Evolutionary conservation across 2,113 vertebrate genomes (phyloP), one percentile per base, ranked within the genome.

Genomic region (Paratilapia polleni): DNA sequence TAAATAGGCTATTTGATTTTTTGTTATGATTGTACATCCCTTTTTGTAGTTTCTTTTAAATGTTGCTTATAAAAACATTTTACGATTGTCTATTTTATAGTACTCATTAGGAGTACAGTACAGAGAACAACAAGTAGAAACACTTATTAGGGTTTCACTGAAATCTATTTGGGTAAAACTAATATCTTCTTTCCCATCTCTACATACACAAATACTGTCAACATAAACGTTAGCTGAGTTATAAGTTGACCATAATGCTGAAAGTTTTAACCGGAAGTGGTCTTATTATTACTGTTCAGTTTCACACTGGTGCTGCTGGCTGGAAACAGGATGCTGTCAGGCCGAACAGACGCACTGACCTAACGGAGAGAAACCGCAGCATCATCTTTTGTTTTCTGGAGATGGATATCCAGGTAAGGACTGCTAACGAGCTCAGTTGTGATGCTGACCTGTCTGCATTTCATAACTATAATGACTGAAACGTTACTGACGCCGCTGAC

Each of bases 361-460:
- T 88, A 88, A 88, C 87, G 93, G 93, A 84, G 74, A 89, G 31
- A 88, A 81, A 84, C 84, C 81, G 76, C 89, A 81, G 86, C 92
- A 89, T 90, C 93, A 94, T 94, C 94, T 86, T 93, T 93, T 93
- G 86, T 94, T 86, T 87, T 80, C 76, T 38, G 34, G 10, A 47
- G 20, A 81, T 34, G 38, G 60, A 52, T 20, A 15, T 66, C 60
- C 77, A 94, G 95, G 95, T 95, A 91, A 94, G 93, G 62, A 31
- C 26, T 19, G 11, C 5, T 22, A 58, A n/a, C 10, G 1, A 8
- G 6, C 22, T 26, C 0, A 20, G 31, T 2, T 7, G 11, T 5
- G 31, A 38, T 17, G 41, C 31, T 64, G 13, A 56, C 61, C 19
- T 10, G 26, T 20, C 62, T 34, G 77, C 26, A 41, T 43, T 24